Conservation (phyloP, 2,113 vertebrate genomes). For the Crotalus horridus region DNA sequence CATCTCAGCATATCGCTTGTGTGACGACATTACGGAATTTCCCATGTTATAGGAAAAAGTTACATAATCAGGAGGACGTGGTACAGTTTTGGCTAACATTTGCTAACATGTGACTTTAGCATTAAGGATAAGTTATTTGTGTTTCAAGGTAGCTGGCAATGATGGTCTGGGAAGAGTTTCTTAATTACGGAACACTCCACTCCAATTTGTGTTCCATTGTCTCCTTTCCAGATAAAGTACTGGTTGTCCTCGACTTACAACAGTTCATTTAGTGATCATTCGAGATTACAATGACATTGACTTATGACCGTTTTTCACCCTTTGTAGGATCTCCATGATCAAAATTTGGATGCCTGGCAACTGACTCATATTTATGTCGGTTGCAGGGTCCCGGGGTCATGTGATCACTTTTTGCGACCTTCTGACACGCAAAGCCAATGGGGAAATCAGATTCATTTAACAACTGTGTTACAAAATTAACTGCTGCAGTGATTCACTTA, state of each 20-base stretch:
- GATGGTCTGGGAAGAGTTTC: background rate
- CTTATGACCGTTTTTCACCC: background rate
- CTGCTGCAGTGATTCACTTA: background rate
- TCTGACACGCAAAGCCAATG: background rate
- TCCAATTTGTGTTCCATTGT: background rate
- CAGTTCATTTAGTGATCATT: background rate
- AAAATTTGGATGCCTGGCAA: background rate
- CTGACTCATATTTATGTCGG: background rate
- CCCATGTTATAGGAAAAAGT: background rate
- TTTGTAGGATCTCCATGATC: background rate
- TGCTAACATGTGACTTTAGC: background rate
- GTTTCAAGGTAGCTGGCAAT: background rate
- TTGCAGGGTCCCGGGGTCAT: background rate
- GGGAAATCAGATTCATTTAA: background rate
- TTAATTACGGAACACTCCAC: background rate
- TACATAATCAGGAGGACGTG: background rate
- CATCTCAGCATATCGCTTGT: background rate
- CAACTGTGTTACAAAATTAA: background rate
- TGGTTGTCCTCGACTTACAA: background rate
- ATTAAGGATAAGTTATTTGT: background rate
- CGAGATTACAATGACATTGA: background rate
- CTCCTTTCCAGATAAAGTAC: background rate
- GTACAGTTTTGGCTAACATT: background rate
- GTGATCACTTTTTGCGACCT: background rate
- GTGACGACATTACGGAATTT: background rate